Evolutionary conservation across 2,113 vertebrate genomes (phyloP).

Genomic region (Ceuthmochares aereus): DNA sequence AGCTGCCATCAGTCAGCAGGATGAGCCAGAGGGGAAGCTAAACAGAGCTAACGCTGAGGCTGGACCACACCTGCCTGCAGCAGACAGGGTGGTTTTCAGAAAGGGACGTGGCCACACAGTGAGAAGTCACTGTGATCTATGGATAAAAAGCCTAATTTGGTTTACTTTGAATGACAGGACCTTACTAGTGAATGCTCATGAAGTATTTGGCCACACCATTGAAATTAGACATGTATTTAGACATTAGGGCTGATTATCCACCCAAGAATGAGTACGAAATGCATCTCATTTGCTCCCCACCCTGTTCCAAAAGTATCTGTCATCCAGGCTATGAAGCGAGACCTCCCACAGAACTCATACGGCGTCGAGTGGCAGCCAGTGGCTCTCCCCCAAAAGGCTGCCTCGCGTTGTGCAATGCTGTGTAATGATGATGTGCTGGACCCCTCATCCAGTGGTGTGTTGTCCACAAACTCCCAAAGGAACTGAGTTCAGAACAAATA

Average conservation of each 20-base stretch:
- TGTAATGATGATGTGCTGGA: not conserved
- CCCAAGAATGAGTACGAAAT: not conserved
- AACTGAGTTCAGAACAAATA: not conserved
- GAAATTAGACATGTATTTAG: not conserved
- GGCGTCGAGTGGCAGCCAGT: not conserved
- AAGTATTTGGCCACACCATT: not conserved
- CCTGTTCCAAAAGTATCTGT: accelerated
- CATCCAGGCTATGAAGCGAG: not conserved
- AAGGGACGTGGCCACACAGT: not conserved
- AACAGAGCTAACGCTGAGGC: not conserved
- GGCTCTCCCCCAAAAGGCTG: not conserved
- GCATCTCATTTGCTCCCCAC: not conserved
- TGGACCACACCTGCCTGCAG: not conserved
- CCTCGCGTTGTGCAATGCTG: not conserved
- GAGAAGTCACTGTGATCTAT: not conserved
- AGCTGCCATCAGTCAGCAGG: not conserved
- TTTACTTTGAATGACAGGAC: not conserved
- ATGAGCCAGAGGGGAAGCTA: not conserved
- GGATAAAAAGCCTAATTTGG: not conserved
- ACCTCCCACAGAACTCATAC: not conserved
- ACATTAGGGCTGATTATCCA: not conserved
- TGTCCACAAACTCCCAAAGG: not conserved
- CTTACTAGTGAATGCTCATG: not conserved
- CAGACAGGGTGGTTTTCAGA: not conserved
- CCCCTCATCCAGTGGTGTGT: accelerated